phyloP scores from a whole-genome alignment of 1,140 invertebrate genomes.

The Idris sp. region DNA sequence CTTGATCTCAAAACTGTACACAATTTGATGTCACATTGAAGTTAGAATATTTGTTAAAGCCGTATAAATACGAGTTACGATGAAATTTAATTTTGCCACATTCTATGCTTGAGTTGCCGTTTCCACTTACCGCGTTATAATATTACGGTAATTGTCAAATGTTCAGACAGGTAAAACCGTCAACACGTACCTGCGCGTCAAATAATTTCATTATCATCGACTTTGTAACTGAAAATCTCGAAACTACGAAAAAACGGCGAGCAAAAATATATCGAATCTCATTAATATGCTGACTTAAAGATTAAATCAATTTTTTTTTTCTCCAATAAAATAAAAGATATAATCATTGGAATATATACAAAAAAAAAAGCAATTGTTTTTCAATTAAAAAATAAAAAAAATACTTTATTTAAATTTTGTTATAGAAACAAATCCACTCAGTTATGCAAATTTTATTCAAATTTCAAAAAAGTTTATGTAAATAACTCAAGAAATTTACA shows the following conservation, averaged over 20 bases:
- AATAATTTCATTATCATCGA: constrained; percentile 18
- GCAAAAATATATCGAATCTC: constrained; percentile 25
- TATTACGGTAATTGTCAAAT: constrained; percentile 38
- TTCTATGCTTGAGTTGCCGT: constrained; percentile 20
- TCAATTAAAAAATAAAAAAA: too few relatives aligned
- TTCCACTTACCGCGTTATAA: constrained; percentile 26
- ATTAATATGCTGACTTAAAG: constrained; percentile 12
- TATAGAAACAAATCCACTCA: too few relatives aligned
- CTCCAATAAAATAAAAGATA: too few relatives aligned
- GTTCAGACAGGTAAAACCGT: constrained; percentile 7
- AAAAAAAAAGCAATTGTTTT: too few relatives aligned
- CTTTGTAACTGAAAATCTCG: constrained; percentile 1
- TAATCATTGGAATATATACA: too few relatives aligned
- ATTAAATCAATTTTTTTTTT: too few relatives aligned
- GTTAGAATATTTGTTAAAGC: constrained; percentile 26
- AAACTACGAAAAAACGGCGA: neutral
- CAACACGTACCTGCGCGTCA: constrained; percentile 1
- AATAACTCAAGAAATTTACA: too few relatives aligned
- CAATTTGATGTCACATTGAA: constrained; percentile 24
- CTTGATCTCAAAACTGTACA: constrained; percentile 25
- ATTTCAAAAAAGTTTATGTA: too few relatives aligned
- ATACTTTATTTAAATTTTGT: too few relatives aligned
- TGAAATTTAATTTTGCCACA: constrained; percentile 15
- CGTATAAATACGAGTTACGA: constrained; percentile 21
- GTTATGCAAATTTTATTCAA: too few relatives aligned